Percentiles rank a stretch among this genome's conserved stretches.
phyloP scores from a whole-genome alignment of 2,888 invertebrate species.

The Aporophyla nigra region DNA sequence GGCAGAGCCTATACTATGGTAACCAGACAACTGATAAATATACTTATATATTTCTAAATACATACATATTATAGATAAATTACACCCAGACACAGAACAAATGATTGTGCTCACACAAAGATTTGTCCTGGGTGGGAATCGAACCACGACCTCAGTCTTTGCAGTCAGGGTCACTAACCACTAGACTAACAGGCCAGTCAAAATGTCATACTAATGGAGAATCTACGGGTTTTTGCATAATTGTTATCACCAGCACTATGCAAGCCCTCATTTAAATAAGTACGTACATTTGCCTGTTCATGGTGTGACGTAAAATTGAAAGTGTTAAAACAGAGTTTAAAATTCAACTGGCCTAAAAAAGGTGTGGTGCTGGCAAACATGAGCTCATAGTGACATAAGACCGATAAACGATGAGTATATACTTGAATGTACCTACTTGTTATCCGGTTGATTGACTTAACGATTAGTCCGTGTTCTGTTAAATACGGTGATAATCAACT shows the following conservation, averaged over 20 bases:
- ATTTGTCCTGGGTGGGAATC: too few species aligned
- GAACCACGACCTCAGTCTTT: too few species aligned
- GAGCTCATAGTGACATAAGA: conserved; percentile 68
- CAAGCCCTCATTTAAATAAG: background rate
- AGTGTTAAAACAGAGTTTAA: conserved; percentile 23
- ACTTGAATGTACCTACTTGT: conserved; percentile 29
- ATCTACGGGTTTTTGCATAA: background rate
- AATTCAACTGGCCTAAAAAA: conserved; percentile 54
- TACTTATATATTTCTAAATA: too few species aligned
- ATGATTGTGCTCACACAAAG: too few species aligned
- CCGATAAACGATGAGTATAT: conserved; percentile 63
- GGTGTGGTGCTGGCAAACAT: conserved; percentile 56
- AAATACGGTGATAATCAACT: conserved; percentile 8
- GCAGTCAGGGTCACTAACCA: too few species aligned
- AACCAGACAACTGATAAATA: too few species aligned
- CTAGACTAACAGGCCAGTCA: too few species aligned
- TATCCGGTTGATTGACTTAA: conserved; percentile 43
- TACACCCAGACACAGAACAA: too few species aligned
- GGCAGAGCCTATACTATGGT: too few species aligned
- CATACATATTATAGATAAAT: too few species aligned
- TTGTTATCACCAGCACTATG: background rate
- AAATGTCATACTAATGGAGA: too few species aligned
- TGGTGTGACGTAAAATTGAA: conserved; percentile 4
- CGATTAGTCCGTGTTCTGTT: conserved; percentile 33
- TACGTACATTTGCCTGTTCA: background rate